Evolutionary conservation across 1,140 invertebrate genomes (phyloP), one percentile per base, ranked within the genome.

Genomic region (Drosophila pectinifera): DNA sequence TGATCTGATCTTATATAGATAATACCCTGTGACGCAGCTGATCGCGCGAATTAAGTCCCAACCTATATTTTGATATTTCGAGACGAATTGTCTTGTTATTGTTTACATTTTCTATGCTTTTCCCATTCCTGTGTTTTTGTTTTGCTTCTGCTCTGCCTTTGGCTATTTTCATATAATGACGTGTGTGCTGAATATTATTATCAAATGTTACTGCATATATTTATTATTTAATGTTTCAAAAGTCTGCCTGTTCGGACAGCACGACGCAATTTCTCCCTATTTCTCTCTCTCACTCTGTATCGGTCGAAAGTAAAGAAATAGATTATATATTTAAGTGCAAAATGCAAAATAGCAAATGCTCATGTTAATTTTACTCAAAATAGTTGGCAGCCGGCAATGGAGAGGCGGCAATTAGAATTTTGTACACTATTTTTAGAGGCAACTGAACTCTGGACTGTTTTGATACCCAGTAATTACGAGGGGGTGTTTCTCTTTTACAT

Each of bases 251-350:
- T 20, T 22, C 26, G 46, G 36, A 59, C 42, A 42, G 20, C 42
- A 62, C 53, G 42, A 55, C 74, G 74, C 74, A 77, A 77, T 77
- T 77, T 53, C 14, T 42, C 39, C 8, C 28, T 28, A 28, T 28
- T 28, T n/a, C 13, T n/a, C n/a, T n/a, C n/a, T n/a, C 14, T 11
- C 22, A 16, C n/a, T 16, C 2, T 16, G 8, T 20, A 1, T 38
- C 28, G 36, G 11, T 41, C 1, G 42, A 70, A 69, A 31, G 65
- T 57, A 70, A 31, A 42, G 24, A 69, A 45, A 46, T 22, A 45
- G 38, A 75, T 57, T 81, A 70, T 81, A 74, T 67, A 81, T 86
- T 81, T 64, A 85, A 68, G 45, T 61, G 54, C 41, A 56, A 57
- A 57, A 70, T 70, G 65, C 41, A 69, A 69, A 54, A 69, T 53